Base-by-base conservation (phyloP, 1,140 invertebrate genomes). In the Linepithema humile region DNA sequence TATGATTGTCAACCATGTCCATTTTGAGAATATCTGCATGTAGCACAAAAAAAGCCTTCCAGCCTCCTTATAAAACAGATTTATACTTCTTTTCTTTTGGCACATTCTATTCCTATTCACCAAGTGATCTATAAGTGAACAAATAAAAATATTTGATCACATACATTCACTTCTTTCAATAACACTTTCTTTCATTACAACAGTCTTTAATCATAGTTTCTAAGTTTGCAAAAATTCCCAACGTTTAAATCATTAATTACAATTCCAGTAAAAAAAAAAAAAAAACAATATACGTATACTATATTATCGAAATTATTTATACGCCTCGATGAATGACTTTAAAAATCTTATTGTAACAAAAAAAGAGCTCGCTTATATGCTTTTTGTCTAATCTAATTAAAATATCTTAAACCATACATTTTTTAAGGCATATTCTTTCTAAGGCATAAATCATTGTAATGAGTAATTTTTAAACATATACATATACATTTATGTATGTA, bases 51-150 rank as follows among this genome's bases (percentile, higher is more conserved):
- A 65, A 38, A 12, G 65, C 32, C 43, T 77, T 15, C 29, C 20
- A 65, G 64, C 6, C 45, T 60, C 38, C 0, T 64, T 64, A 77
- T 48, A 50, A 77, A 77, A 77, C 26, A 32, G n/a, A 23, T 77
- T 62, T 74, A 75, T 17, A 17, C 38, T 3, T 53, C 45, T 75
- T 73, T n/a, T n/a, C n/a, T 32, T 78, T 85, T 85, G 83, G 65
- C 57, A 86, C 48, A 40, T 60, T 80, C 50, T 48, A 69, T 38
- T 75, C 53, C 2, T 64, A 77, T 84, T 77, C 15, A 29, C 32
- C 50, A 50, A 80, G 50, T 17, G 26, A 64, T 35, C 67, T 29
- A 67, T 17, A 45, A 45, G 50, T 4, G 70, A 26, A 73, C 29
- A 7, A n/a, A 35, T 59, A 40, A 17, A 80, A 57, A 64, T 60